Percentiles rank a stretch among this genome's conserved stretches.
Evolutionary conservation across 2,113 vertebrate genomes (phyloP).

Genomic region (Paratilapia polleni): DNA sequence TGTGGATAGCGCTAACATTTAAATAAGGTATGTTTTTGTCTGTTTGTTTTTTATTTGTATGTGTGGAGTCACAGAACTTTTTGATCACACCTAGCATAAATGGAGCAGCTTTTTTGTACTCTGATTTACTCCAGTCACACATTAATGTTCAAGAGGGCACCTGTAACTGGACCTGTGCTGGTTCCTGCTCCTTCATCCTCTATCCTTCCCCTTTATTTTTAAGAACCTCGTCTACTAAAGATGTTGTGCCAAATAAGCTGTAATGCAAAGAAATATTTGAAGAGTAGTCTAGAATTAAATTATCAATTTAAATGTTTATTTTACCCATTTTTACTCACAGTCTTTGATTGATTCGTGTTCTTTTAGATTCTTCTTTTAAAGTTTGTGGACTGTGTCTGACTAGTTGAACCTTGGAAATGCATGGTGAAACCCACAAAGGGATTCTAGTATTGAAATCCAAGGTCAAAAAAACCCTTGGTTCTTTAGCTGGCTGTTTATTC

Average conservation of each 20-base stretch:
- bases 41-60: too few species aligned
- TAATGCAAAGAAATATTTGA: neutral
- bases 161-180: neutral
- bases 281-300: neutral
- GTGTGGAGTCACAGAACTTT: too few species aligned
- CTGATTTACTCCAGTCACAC: neutral
- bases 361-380: too few species aligned
- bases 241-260: neutral
- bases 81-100: neutral
- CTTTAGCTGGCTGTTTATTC: neutral
- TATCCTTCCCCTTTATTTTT: neutral
- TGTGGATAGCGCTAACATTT: too few species aligned
- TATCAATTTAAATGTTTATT: neutral
- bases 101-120: neutral
- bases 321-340: neutral
- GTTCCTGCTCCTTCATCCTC: neutral
- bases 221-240: neutral
- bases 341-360: too few species aligned
- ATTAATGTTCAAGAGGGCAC: neutral
- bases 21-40: too few species aligned
- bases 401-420: neutral
- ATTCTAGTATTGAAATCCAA: neutral
- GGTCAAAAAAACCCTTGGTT: neutral
- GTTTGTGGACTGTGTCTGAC: neutral
- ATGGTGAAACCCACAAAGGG: neutral